Percentiles rank a stretch among this genome's conserved stretches.
Evolutionary conservation across 1,140 invertebrate species (phyloP).

Genomic region (Drosophila virilis): DNA sequence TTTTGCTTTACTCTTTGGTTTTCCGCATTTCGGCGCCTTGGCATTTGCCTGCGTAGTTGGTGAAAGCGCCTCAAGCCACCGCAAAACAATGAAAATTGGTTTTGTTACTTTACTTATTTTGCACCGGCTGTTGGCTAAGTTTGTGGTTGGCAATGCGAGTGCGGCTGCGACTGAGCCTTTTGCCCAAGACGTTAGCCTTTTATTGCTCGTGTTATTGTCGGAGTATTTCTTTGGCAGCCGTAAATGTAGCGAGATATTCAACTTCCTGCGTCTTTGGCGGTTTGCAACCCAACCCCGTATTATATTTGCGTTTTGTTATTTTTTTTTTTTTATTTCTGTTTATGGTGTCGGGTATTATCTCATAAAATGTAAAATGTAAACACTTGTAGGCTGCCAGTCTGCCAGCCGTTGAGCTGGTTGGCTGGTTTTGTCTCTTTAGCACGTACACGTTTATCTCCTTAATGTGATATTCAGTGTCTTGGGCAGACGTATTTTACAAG

Average conservation of each 20-base stretch:
- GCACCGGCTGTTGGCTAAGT: slow-evolving; percentile 41
- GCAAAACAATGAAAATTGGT: slow-evolving; percentile 82
- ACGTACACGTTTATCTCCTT: slow-evolving; percentile 67
- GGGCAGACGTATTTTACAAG: slow-evolving; percentile 23
- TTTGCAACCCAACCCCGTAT: slow-evolving; percentile 19
- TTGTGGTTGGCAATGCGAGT: slow-evolving; percentile 45
- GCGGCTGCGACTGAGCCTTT: slow-evolving; percentile 37
- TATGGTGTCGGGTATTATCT: slow-evolving; percentile 76
- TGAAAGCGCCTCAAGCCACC: slow-evolving; percentile 54
- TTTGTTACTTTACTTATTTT: slow-evolving; percentile 73
- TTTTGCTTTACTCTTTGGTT: slow-evolving; percentile 74
- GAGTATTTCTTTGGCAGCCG: slow-evolving; percentile 75
- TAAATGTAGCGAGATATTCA: slow-evolving; percentile 33
- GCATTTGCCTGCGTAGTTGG: slow-evolving; percentile 4
- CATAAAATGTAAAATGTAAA: slow-evolving; percentile 82
- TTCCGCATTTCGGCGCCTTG: slow-evolving; percentile 47
- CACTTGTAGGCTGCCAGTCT: slow-evolving; percentile 52
- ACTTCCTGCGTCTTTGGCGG: slow-evolving; percentile 43
- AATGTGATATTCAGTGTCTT: slow-evolving; percentile 46
- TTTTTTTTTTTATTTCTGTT: slow-evolving; percentile 38
- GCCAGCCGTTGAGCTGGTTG: slow-evolving; percentile 6
- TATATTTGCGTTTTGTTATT: slow-evolving; percentile 3
- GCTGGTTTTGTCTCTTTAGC: slow-evolving; percentile 47
- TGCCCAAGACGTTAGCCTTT: slow-evolving; percentile 65
- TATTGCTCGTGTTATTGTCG: slow-evolving; percentile 75